Conservation (phyloP, 2,113 vertebrate genomes). For the Neodon shergylaensis region DNA sequence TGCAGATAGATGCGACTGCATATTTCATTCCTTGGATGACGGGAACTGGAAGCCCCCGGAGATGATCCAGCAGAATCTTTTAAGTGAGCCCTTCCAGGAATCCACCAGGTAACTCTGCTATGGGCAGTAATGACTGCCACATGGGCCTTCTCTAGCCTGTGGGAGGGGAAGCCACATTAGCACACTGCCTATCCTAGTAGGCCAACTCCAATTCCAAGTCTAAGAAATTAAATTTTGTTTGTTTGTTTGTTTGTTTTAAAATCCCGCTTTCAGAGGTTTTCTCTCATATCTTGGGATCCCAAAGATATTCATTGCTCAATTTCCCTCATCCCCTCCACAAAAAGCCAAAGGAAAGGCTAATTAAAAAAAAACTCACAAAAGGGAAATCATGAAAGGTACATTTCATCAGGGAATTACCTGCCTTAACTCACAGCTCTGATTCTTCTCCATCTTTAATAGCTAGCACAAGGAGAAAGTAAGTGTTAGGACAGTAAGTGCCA, state of each 20-base stretch:
- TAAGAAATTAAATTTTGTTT: constrained; percentile 67
- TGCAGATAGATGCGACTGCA: constrained; percentile 76
- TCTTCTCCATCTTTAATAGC: constrained; percentile 76
- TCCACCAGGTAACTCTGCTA: constrained; percentile 75
- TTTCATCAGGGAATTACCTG: constrained; percentile 81
- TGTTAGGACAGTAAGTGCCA: background rate
- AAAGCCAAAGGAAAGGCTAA: constrained; percentile 78
- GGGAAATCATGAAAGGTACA: constrained; percentile 74
- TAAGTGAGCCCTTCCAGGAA: constrained; percentile 81
- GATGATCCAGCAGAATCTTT: constrained; percentile 78
- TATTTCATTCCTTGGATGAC: constrained; percentile 79
- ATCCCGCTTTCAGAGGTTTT: constrained; percentile 78
- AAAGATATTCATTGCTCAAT: constrained; percentile 65
- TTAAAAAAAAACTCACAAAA: constrained; percentile 73
- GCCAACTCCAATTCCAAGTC: constrained; percentile 52
- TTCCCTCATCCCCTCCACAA: constrained; percentile 44
- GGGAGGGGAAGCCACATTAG: constrained; percentile 72
- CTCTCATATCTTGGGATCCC: constrained; percentile 77
- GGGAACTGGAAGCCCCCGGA: constrained; percentile 79
- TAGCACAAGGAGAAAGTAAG: constrained; percentile 46
- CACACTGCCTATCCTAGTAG: constrained; percentile 65
- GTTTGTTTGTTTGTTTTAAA: background rate
- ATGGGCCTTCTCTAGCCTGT: constrained; percentile 61
- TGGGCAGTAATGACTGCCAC: constrained; percentile 78
- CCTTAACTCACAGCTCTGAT: constrained; percentile 72